Evolutionary conservation across 2,113 vertebrate genomes (phyloP), one percentile per base, ranked within the genome.

Genomic region (Stercorarius parasiticus): DNA sequence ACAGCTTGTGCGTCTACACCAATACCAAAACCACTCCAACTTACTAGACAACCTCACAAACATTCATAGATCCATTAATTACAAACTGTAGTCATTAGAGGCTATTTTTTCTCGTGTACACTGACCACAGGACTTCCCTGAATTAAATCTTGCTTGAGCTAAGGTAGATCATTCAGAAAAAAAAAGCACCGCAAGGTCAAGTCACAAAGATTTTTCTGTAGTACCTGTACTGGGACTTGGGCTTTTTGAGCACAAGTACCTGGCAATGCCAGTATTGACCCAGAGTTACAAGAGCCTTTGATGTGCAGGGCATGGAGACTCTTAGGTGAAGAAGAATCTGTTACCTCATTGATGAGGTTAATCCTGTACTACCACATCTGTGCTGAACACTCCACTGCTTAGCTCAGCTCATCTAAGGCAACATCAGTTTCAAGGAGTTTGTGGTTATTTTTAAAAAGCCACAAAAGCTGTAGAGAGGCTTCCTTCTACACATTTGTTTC

Each of bases 381-480:
- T 59, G 43, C 36, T 83, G 34, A 90, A 27, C 38, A 36, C 32
- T 77, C 49, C 20, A 10, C 55, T 82, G 77, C 69, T 91, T 88
- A 82, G 83, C 52, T 86, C 83, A 87, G 90, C 78, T 80, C 86
- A 45, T 92, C 82, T 71, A 92, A 62, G 40, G 59, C 69, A 82
- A 22, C 70, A 84, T 70, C 56, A 82, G 32, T 77, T 93, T 86
- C 71, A 90, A 32, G 38, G 61, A 90, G 36, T 8, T 62, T 82
- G 70, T 73, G 66, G 81, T 34, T 89, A 64, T 94, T 97, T 95
- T 90, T 65, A 38, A 95, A 91, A 91, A 84, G 64, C 56, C 92
- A 66, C 73, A 85, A 69, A 85, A 66, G 12, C 53, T 93, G 62
- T 32, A 69, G 76, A 82, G 56, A 88, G 25, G 15, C 23, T 93